A percentile compares a stretch with the other conserved stretches of the same genome.
Conservation (phyloP, 2,888 invertebrate genomes). For the Biston stratarius region DNA sequence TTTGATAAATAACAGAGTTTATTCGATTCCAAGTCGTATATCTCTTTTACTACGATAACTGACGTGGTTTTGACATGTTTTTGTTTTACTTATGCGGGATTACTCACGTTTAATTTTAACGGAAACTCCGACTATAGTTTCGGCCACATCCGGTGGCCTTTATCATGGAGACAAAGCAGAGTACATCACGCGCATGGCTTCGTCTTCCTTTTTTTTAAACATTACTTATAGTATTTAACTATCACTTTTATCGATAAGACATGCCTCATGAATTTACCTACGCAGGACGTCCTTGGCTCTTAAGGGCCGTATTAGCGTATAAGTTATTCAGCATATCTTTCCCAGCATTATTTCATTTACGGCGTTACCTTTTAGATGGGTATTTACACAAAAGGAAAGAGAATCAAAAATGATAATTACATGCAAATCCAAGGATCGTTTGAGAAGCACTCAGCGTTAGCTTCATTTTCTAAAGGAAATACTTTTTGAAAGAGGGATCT, state of each 20-base stretch:
- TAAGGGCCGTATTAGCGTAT: constrained; percentile 76
- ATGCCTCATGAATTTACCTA: constrained; percentile 6
- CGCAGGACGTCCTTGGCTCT: constrained; percentile 50
- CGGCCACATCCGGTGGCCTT: too few relatives aligned
- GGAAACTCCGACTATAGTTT: too few relatives aligned
- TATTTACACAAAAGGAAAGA: constrained; percentile 85
- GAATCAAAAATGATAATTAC: constrained; percentile 87
- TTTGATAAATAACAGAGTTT: too few relatives aligned
- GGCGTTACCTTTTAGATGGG: constrained; percentile 80
- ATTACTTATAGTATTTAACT: too few relatives aligned
- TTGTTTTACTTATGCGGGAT: too few relatives aligned
- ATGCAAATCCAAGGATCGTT: constrained; percentile 83
- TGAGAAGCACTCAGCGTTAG: constrained; percentile 62
- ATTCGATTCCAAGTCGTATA: too few relatives aligned
- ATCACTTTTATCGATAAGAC: constrained; percentile 28
- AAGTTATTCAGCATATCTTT: constrained; percentile 85
- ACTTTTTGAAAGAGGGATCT: constrained; percentile 47
- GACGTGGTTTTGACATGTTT: too few relatives aligned
- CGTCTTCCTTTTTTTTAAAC: too few relatives aligned
- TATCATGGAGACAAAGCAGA: too few relatives aligned
- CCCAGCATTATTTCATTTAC: constrained; percentile 84
- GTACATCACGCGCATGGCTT: too few relatives aligned
- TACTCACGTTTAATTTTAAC: too few relatives aligned
- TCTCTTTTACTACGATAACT: too few relatives aligned
- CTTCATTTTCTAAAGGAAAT: constrained; percentile 61